Percentiles rank a stretch among this genome's conserved stretches.
Evolutionary conservation across 2,113 vertebrate species (phyloP).

Genomic region (Gambusia affinis): DNA sequence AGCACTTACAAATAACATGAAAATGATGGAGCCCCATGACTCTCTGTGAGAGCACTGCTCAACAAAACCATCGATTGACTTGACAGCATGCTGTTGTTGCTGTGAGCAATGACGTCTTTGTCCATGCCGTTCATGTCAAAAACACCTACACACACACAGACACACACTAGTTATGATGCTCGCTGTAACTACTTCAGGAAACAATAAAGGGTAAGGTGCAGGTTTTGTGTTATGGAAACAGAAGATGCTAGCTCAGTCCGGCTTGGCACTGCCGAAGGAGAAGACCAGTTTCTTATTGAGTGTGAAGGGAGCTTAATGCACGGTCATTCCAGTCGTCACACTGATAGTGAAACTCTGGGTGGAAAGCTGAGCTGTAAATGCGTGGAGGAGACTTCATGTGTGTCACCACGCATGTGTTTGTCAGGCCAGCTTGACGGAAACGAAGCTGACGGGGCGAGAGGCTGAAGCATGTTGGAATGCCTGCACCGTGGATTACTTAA

Average conservation of each 20-base stretch:
- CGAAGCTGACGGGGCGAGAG: constrained; percentile 6
- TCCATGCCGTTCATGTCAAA: constrained; percentile 50
- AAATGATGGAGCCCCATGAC: not conserved
- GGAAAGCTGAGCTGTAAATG: constrained; percentile 31
- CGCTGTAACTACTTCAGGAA: constrained; percentile 1
- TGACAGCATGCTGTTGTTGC: constrained; percentile 39
- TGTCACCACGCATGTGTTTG: constrained; percentile 12
- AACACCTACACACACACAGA: not conserved
- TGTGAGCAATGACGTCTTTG: constrained; percentile 45
- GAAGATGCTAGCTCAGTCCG: constrained; percentile 36
- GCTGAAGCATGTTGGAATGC: not conserved
- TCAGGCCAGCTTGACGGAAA: not conserved
- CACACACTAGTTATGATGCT: not conserved
- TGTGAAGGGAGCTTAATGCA: constrained; percentile 41
- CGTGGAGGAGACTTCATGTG: constrained; percentile 1
- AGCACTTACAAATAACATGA: not conserved
- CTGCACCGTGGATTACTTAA: not conserved
- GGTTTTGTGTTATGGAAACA: not conserved
- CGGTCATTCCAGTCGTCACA: constrained; percentile 45
- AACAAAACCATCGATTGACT: constrained; percentile 42
- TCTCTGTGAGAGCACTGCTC: not conserved
- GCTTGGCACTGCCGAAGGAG: constrained; percentile 38
- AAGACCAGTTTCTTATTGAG: constrained; percentile 33
- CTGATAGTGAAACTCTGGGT: constrained; percentile 37
- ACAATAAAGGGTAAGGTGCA: not conserved